Base-by-base conservation (phyloP, 2,113 vertebrate genomes). In the Semnornis frantzii region DNA sequence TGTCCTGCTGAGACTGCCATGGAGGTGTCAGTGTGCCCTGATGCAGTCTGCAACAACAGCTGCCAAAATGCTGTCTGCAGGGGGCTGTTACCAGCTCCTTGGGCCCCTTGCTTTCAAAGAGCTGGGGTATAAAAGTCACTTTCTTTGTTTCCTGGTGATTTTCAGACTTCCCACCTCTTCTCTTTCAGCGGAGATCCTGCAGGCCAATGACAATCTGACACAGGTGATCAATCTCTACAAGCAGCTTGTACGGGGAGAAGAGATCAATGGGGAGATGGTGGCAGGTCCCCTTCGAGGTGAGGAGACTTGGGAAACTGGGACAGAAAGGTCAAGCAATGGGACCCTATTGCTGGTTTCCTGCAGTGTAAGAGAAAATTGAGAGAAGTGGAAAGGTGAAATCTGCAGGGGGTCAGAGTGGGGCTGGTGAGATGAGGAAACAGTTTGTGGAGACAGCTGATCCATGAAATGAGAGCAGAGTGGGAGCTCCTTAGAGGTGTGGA, bases 121-220 rank as follows among this genome's bases (percentile, higher is more conserved):
- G 14, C 7, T 80, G 21, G 48, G 33, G 4, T 85, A 11, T 73
- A 63, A 63, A 89, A 89, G 14, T 87, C 25, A 34, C 23, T 66
- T 18, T 25, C 15, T 50, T 17, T 27, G 30, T 68, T 84, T 72
- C 37, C 39, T 64, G 5, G 31, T 9, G 12, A 5, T 83, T 81
- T 84, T 55, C 62, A 70, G 73, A 8, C 6, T 77, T 48, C 24
- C 42, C 54, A 54, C 66, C 71, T 84, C 1, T 66, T 64, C 37
- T 50, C 1, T 95, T 95, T 48, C 93, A 99, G 99, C 99, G 34
- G 99, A 99, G 92, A 99, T 99, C 96, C 96, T 99, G 87, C 98
- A 99, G 96, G 99, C 99, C 92, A 99, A 99, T 16, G 99, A 99
- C 97, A 99, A 97, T 97, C 97, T 99, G 95, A 99, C 99, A 6